phyloP scores from a whole-genome alignment of 2,113 vertebrate species.

The Oenanthe melanoleuca region DNA sequence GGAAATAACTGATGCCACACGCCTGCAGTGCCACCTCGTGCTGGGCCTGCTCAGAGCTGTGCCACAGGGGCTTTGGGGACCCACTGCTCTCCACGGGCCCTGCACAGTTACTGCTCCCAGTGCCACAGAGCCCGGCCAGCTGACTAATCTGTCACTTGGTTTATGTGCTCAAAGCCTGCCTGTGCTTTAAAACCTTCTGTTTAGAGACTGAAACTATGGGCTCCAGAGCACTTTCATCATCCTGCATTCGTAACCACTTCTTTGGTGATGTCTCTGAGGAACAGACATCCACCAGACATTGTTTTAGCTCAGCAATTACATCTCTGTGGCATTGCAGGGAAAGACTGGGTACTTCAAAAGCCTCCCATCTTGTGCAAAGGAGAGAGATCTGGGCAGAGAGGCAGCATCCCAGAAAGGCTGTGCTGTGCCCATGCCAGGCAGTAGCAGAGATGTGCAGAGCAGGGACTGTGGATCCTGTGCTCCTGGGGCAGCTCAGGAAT shows the following conservation, averaged over 20 bases:
- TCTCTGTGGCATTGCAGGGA: neutral
- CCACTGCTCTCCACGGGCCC: rapidly evolving
- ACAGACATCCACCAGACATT: neutral
- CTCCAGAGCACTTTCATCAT: neutral
- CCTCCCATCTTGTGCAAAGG: neutral
- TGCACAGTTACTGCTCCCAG: rapidly evolving
- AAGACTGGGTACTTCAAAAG: neutral
- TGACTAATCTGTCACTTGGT: neutral
- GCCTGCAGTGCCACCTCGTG: constrained; percentile 24
- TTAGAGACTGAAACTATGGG: neutral
- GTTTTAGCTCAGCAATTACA: neutral
- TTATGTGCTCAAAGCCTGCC: neutral
- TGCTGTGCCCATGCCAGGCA: rapidly evolving
- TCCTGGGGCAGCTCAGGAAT: neutral
- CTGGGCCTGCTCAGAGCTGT: neutral
- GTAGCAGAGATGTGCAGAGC: too few relatives aligned
- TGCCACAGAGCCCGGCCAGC: neutral
- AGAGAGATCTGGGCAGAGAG: neutral
- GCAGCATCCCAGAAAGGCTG: neutral
- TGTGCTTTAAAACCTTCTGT: neutral
- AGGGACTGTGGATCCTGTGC: rapidly evolving
- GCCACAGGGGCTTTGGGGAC: neutral
- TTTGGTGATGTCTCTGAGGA: neutral
- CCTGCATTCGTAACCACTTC: too few relatives aligned
- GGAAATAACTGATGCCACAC: rapidly evolving